Conservation (phyloP, 1,140 invertebrate genomes). For the Drosophila elegans region DNA sequence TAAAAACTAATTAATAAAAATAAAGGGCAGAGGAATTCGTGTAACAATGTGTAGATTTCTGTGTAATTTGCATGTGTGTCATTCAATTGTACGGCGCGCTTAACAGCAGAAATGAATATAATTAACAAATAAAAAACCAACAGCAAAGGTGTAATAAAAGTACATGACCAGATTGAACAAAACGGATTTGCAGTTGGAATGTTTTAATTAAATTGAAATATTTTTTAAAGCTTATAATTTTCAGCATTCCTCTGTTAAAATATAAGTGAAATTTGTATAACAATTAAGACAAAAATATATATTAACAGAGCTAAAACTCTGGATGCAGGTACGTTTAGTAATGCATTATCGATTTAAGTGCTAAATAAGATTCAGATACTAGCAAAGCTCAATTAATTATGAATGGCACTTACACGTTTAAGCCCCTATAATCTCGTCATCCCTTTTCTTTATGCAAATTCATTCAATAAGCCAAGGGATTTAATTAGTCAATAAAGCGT, state of each 20-base stretch:
- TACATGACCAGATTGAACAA: conserved; percentile 15
- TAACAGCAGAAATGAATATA: conserved; percentile 21
- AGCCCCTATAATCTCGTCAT: not conserved
- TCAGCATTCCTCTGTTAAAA: not conserved
- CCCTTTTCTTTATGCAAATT: conserved; percentile 5
- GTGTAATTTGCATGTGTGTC: conserved; percentile 6
- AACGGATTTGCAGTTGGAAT: not conserved
- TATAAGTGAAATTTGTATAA: conserved; percentile 2
- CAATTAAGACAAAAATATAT: not conserved
- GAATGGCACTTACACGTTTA: not conserved
- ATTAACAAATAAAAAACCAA: conserved; percentile 9
- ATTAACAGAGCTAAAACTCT: not conserved
- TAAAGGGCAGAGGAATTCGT: conserved; percentile 12
- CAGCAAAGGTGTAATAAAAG: conserved; percentile 7
- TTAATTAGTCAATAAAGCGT: not conserved
- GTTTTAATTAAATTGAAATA: not conserved
- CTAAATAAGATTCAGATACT: not conserved
- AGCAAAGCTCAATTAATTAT: conserved; percentile 22
- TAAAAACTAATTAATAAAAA: conserved; percentile 18
- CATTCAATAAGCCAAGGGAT: not conserved
- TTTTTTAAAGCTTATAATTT: conserved; percentile 11
- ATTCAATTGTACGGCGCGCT: conserved; percentile 24
- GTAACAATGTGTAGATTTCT: conserved; percentile 25
- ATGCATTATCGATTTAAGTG: not conserved
- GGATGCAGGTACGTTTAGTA: not conserved